Conservation (phyloP, 2,888 invertebrate genomes). For the Allygus modestus region DNA sequence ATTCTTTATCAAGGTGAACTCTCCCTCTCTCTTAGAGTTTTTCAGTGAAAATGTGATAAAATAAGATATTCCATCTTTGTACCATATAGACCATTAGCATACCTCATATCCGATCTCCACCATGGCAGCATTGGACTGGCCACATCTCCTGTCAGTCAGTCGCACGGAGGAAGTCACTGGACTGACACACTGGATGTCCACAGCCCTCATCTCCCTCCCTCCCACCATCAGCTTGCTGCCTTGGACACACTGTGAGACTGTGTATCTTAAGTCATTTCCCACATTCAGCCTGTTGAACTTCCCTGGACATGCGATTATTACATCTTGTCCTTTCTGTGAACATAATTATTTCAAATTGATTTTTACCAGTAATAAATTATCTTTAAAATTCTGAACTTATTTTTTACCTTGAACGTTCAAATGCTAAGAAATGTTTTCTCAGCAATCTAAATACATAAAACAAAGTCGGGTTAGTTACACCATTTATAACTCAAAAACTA, state of each 20-base stretch:
- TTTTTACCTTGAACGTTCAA: too few relatives aligned
- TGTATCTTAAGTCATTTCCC: conserved; percentile 43
- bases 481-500: too few relatives aligned
- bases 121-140: conserved; percentile 39
- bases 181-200: conserved; percentile 47
- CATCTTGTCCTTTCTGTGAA: conserved; percentile 46
- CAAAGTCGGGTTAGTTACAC: too few relatives aligned
- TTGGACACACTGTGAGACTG: conserved; percentile 36
- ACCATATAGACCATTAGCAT: too few relatives aligned
- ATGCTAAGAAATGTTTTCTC: too few relatives aligned
- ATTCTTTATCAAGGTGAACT: too few relatives aligned
- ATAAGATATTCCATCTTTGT: too few relatives aligned
- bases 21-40: too few relatives aligned
- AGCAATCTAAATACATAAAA: too few relatives aligned
- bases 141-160: conserved; percentile 42
- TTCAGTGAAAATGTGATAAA: too few relatives aligned
- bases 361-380: background rate
- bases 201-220: conserved; percentile 20
- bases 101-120: conserved; percentile 54
- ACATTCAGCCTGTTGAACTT: conserved; percentile 42
- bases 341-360: background rate
- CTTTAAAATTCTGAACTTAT: too few relatives aligned
- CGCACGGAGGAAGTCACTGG: conserved; percentile 32
- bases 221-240: conserved; percentile 47
- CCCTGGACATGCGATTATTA: conserved; percentile 48